A percentile compares a stretch with the other conserved stretches of the same genome.
phyloP scores from a whole-genome alignment of 2,888 invertebrate species.

The Agrotis exclamationis region DNA sequence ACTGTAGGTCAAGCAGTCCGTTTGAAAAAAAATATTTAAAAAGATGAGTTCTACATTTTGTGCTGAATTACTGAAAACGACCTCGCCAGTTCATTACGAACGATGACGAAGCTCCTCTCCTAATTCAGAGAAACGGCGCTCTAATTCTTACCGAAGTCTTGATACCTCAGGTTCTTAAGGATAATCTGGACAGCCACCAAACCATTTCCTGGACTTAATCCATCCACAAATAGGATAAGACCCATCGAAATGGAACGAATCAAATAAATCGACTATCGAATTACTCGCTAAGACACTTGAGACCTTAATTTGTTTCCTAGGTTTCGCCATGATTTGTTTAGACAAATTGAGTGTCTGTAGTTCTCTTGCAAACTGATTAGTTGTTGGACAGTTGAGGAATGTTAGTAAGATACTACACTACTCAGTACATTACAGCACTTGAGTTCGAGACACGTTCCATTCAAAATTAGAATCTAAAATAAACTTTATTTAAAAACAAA shows the following conservation, averaged over 20 bases:
- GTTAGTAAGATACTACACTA: neutral
- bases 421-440: neutral
- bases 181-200: conserved; percentile 63
- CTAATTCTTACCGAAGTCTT: conserved; percentile 51
- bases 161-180: conserved; percentile 52
- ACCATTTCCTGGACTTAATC: conserved; percentile 68
- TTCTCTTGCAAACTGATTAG: conserved; percentile 37
- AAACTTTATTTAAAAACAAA: conserved; percentile 15
- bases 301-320: conserved; percentile 62
- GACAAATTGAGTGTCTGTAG: conserved; percentile 50
- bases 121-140: conserved; percentile 37
- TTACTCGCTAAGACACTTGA: conserved; percentile 65
- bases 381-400: conserved; percentile 26
- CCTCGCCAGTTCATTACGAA: conserved; percentile 28
- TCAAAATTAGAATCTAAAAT: neutral
- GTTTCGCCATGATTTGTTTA: conserved; percentile 59
- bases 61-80: conserved; percentile 4
- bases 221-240: conserved; percentile 71
- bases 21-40: neutral
- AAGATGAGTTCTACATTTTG: conserved; percentile 4
- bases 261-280: conserved; percentile 68
- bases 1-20: neutral
- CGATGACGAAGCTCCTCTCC: conserved; percentile 37
- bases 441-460: neutral
- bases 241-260: conserved; percentile 65